Base-by-base conservation (phyloP, 1,140 invertebrate genomes). In the Hyphantria cunea region DNA sequence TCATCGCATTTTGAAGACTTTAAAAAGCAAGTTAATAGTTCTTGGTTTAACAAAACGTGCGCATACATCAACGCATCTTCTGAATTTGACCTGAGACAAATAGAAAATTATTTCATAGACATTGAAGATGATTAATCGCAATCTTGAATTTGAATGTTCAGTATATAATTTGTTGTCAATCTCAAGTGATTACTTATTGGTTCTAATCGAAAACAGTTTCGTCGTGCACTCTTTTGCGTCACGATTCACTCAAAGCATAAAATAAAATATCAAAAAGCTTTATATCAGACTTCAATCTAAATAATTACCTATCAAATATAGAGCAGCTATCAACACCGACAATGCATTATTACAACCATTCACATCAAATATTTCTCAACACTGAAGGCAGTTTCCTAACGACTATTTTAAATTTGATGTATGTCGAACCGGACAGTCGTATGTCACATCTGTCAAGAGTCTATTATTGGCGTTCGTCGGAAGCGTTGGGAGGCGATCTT, bases 401-500 rank as follows among this genome's bases (percentile, higher is more conserved):
- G 3, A 37, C 34, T 25, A 3, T 3, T 25, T 25, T 25, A 3
- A 25, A 25, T 25, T 25, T 25, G 17, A 25, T 3, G 17, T 25
- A 50, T 31, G 15, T 17, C 11, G 34, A 33, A 34, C 45, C 63
- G 64, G 73, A 63, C 71, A 55, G 68, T 32, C 13, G 53, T 69
- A 74, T 72, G 74, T 77, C 76, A 76, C 32, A 51, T 69, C 74
- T 72, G 74, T 77, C 76, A 76, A 32, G 49, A 44, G 47, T 74
- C 63, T 74, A 74, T 68, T 76, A 79, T 74, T 82, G 80, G 82
- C 84, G 72, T 70, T 59, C 75, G 82, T 90, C 82, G 85, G 85
- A 89, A 88, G 85, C 83, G 68, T 78, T 75, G 65, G 64, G 68
- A 73, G 68, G 75, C 68, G 69, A 69, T 74, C 59, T 80, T 65